These are phyloP conservation scores for Parnassius apollo DNA, from an alignment of 2,888 invertebrate species.

Conservation along the genomic window DNA sequence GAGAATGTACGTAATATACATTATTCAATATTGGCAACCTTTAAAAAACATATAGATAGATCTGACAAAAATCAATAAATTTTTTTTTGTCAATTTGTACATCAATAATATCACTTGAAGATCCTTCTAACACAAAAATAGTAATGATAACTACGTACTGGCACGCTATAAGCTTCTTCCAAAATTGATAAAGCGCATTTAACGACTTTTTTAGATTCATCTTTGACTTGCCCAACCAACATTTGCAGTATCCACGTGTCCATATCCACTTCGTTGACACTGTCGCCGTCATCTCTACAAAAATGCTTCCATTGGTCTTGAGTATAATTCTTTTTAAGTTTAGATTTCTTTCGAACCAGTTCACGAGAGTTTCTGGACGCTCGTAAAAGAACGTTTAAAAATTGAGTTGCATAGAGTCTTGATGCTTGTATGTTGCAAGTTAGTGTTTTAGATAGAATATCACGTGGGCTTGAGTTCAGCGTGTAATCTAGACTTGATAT, in stretches of 20 bases:
- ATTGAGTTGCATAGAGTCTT: slow-evolving; percentile 93
- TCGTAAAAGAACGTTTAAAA: slow-evolving; percentile 92
- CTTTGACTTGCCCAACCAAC: slow-evolving; percentile 91
- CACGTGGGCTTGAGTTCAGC: slow-evolving; percentile 85
- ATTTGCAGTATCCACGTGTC: slow-evolving; percentile 93
- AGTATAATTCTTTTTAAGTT: slow-evolving; percentile 59
- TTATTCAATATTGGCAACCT: too few relatives aligned
- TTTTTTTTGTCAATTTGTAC: too few relatives aligned
- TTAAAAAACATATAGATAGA: too few relatives aligned
- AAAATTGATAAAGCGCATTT: slow-evolving; percentile 90
- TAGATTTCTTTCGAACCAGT: slow-evolving; percentile 64
- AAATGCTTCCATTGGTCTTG: slow-evolving; percentile 53
- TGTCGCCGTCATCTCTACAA: slow-evolving; percentile 51
- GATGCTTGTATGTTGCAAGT: slow-evolving; percentile 81
- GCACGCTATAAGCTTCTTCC: slow-evolving; percentile 96
- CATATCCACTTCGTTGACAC: slow-evolving; percentile 79
- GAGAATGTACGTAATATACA: too few relatives aligned
- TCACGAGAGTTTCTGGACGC: slow-evolving; percentile 80
- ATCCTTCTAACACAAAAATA: background rate
- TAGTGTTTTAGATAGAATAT: slow-evolving; percentile 82
- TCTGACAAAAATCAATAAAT: too few relatives aligned
- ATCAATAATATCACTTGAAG: too few relatives aligned
- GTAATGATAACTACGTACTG: slow-evolving; percentile 76
- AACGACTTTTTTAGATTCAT: slow-evolving; percentile 89
- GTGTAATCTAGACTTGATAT: slow-evolving; percentile 95